Percentiles rank a stretch among this genome's conserved stretches.
Evolutionary conservation across 1,140 invertebrate species (phyloP).

Genomic region (Polypedilum vanderplanki): DNA sequence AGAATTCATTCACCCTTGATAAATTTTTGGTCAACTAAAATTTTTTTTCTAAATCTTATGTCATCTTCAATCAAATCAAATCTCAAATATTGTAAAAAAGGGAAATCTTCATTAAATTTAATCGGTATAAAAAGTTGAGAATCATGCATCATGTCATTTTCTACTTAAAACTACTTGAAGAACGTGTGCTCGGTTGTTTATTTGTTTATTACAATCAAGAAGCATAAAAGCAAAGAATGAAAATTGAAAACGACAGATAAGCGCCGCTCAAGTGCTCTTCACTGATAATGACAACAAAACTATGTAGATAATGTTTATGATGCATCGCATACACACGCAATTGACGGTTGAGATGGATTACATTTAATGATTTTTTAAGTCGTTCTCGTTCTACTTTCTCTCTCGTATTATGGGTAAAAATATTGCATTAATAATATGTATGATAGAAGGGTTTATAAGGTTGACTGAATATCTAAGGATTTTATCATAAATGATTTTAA

Average conservation of each 20-base stretch:
- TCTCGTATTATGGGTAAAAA: background rate
- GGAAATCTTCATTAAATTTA: constrained; percentile 9
- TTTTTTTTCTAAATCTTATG: too few species aligned
- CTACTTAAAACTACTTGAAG: background rate
- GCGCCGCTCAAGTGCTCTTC: constrained; percentile 2
- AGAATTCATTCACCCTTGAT: too few species aligned
- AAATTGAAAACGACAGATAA: constrained; percentile 2
- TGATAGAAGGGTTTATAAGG: background rate
- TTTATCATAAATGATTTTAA: background rate
- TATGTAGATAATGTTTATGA: background rate
- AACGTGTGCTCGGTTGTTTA: background rate
- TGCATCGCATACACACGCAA: background rate
- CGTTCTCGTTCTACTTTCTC: background rate
- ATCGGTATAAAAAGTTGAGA: background rate
- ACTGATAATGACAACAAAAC: background rate
- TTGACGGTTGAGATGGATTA: constrained; percentile 6
- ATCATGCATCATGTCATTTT: background rate
- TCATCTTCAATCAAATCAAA: too few species aligned
- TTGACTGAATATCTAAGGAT: background rate
- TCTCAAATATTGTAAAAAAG: background rate
- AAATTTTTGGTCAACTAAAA: too few species aligned
- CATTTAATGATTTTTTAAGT: constrained; percentile 16
- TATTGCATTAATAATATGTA: background rate
- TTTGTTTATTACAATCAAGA: constrained; percentile 19
- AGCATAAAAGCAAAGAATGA: background rate